phyloP scores from a whole-genome alignment of 2,888 invertebrate genomes.

The Tortricodes alternella region DNA sequence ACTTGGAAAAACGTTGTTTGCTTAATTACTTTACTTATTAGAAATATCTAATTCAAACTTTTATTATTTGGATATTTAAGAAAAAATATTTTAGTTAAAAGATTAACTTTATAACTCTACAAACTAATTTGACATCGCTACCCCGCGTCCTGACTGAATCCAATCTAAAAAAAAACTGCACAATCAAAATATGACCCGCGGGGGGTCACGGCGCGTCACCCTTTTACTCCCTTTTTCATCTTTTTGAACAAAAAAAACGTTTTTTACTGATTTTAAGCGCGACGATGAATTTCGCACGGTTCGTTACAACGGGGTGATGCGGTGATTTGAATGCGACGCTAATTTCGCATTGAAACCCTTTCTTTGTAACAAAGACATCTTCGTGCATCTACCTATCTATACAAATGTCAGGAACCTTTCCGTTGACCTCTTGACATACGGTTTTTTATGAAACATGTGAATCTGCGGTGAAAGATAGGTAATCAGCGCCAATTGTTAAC shows the following conservation, averaged over 20 bases:
- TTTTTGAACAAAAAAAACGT: constrained; percentile 40
- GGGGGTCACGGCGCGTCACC: constrained; percentile 60
- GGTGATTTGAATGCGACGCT: constrained; percentile 71
- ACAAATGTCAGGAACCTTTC: constrained; percentile 59
- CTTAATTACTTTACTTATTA: no score
- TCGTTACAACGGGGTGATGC: constrained; percentile 65
- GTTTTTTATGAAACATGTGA: constrained; percentile 58
- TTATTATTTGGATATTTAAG: no score
- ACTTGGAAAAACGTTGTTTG: no score
- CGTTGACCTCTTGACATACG: constrained; percentile 65
- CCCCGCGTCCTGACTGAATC: constrained; percentile 34
- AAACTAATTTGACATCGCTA: constrained; percentile 34
- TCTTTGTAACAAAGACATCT: constrained; percentile 51
- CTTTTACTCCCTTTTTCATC: constrained; percentile 52
- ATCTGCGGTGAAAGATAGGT: constrained; percentile 49
- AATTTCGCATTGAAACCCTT: constrained; percentile 74
- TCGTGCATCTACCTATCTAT: constrained; percentile 57
- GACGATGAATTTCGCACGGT: constrained; percentile 75
- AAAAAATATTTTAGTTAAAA: not conserved
- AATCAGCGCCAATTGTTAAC: constrained; percentile 55
- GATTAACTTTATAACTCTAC: constrained; percentile 10
- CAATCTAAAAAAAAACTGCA: constrained; percentile 40
- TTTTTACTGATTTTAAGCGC: constrained; percentile 46
- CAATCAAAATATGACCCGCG: constrained; percentile 54
- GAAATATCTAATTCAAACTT: no score